phyloP scores from a whole-genome alignment of 2,888 invertebrate genomes.

The Drosophila kuntzei region DNA sequence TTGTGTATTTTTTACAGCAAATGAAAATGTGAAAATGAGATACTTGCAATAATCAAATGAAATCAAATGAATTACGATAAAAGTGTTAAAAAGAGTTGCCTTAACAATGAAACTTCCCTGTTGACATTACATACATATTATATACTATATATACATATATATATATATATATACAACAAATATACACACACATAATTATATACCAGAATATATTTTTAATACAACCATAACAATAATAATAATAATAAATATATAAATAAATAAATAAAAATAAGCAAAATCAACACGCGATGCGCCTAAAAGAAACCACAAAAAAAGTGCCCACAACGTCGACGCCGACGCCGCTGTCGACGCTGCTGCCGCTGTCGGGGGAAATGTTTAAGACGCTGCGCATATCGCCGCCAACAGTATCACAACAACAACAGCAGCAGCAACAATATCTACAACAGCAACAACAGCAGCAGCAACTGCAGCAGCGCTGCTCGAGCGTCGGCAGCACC shows the following conservation, averaged over 20 bases:
- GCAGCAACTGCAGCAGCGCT: constrained; percentile 75
- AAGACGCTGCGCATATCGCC: constrained; percentile 66
- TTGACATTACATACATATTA: constrained; percentile 58
- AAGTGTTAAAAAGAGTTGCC: constrained; percentile 71
- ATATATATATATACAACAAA: constrained; percentile 39
- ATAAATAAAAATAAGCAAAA: constrained; percentile 31
- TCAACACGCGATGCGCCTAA: constrained; percentile 66
- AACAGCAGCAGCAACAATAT: constrained; percentile 71
- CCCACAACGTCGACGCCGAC: background rate
- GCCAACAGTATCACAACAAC: constrained; percentile 57
- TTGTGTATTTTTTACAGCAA: constrained; percentile 28
- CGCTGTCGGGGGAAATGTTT: constrained; percentile 61
- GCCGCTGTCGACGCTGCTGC: constrained; percentile 37
- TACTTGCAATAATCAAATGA: constrained; percentile 39
- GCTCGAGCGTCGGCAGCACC: constrained; percentile 84
- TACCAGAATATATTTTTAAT: constrained; percentile 54
- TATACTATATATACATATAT: constrained; percentile 14
- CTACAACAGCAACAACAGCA: constrained; percentile 64
- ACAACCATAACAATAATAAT: constrained; percentile 15
- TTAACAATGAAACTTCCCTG: constrained; percentile 77
- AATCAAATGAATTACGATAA: constrained; percentile 35
- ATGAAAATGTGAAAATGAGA: constrained; percentile 24
- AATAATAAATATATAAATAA: constrained; percentile 21
- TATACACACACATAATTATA: constrained; percentile 38
- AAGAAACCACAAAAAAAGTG: constrained; percentile 70